phyloP scores from a whole-genome alignment of 2,888 invertebrate genomes.

The Hydrotaea cyrtoneurina region DNA sequence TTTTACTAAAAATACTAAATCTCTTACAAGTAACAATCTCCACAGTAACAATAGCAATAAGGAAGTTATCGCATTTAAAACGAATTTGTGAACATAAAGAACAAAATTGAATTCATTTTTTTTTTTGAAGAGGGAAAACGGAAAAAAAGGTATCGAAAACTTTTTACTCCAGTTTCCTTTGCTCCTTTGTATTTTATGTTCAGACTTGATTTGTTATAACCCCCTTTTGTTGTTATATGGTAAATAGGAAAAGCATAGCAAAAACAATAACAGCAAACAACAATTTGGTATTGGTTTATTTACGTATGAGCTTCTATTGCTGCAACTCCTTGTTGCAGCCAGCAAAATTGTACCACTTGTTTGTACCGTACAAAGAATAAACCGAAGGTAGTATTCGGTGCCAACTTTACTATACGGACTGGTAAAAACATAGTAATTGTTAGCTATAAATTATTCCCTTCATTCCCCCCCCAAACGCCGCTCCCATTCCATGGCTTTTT shows the following conservation, averaged over 20 bases:
- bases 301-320: background rate
- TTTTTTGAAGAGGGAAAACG: too few relatives aligned
- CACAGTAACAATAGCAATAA: too few relatives aligned
- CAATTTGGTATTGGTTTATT: conserved; percentile 5
- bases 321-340: background rate
- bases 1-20: too few relatives aligned
- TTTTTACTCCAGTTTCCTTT: conserved; percentile 1
- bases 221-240: background rate
- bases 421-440: conserved; percentile 27
- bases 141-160: conserved; percentile 2
- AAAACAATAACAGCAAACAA: background rate
- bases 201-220: conserved; percentile 4
- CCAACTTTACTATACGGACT: conserved; percentile 10
- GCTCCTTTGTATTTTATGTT: conserved; percentile 10
- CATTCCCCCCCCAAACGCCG: background rate
- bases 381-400: background rate
- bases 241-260: too few relatives aligned
- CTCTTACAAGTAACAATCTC: too few relatives aligned
- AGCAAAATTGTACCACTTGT: conserved; percentile 1
- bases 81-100: too few relatives aligned
- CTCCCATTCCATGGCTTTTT: background rate
- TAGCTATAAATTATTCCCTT: conserved; percentile 40
- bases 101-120: too few relatives aligned
- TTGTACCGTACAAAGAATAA: background rate
- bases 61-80: too few relatives aligned